Base-by-base conservation (phyloP, 2,888 invertebrate genomes). In the Corythucha ciliata region DNA sequence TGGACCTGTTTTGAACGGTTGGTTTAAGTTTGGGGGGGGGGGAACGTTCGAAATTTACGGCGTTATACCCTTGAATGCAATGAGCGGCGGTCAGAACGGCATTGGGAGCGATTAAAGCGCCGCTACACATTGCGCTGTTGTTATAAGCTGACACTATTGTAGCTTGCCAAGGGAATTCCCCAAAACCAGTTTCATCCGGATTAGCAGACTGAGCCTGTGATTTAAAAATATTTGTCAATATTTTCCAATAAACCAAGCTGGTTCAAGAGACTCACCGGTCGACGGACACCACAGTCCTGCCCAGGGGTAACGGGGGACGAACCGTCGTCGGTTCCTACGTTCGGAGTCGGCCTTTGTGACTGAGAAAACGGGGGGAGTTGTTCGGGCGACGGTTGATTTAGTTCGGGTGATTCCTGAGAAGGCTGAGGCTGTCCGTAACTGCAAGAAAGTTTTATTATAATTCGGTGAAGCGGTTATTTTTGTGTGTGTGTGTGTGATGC, bases 131-230 rank as follows among this genome's bases (percentile, higher is more conserved):
- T 2, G 86, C 73, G 45, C 80, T 78, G 62, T 77, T 78, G 65
- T 82, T 80, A 1, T 78, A 76, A 62, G 81, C 80, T 18, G 80
- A 74, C 14, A 86, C 69, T 1, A 88, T 73, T 82, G 88, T 85
- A 1, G 84, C 86, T 67, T 88, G 87, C 88, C 88, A 88, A 52
- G 88, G 84, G 63, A 86, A 85, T 69, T 87, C 86, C 1, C 80
- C 85, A 66, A 87, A 86, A 64, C 78, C 77, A 1, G 78, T 78
- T 53, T 83, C 80, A 37, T 58, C 59, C 25, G 55, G 29, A 27
- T 45, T 22, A 3, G 53, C 27, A 14, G 53, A 26, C 5, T 42
- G 40, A 18, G n/a, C 51, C 56, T 56, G 37, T 33, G 49, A 18
- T 20, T 27, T 22, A 25, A 44, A 34, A 33, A 33, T 37, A 21